phyloP scores from a whole-genome alignment of 2,797 vertebrate genomes.

The Brachyrhaphis roseni region DNA sequence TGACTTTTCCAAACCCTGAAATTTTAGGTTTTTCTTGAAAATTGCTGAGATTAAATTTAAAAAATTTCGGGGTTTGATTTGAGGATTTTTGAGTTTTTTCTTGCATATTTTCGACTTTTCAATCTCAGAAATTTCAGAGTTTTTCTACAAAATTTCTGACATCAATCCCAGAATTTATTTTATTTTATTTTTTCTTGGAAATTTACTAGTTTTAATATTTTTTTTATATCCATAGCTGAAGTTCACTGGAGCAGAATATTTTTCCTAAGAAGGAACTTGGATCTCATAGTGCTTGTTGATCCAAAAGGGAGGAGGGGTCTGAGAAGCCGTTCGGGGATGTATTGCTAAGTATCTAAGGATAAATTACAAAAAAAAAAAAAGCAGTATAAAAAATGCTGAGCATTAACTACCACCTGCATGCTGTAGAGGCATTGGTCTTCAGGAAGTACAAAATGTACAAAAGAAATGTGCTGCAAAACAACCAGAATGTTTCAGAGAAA shows the following conservation, averaged over 20 bases:
- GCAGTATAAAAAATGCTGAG: conserved; percentile 82
- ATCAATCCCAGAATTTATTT: too few species aligned
- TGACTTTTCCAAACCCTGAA: too few species aligned
- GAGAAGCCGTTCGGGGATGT: conserved; percentile 62
- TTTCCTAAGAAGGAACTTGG: conserved; percentile 57
- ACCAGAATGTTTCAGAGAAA: conserved; percentile 73
- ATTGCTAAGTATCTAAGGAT: conserved; percentile 72
- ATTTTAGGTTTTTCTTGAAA: too few species aligned
- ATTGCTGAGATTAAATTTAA: too few species aligned
- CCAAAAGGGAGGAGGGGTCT: conserved; percentile 15
- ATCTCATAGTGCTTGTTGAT: conserved; percentile 55
- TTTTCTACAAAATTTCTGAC: too few species aligned
- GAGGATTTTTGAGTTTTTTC: too few species aligned
- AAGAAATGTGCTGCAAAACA: conserved; percentile 78
- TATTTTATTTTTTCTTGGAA: too few species aligned
- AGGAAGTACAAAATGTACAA: conserved; percentile 83
- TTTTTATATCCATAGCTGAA: not conserved
- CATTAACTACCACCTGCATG: conserved; percentile 76
- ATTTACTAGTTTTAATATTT: too few species aligned
- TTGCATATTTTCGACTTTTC: too few species aligned
- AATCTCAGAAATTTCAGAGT: too few species aligned
- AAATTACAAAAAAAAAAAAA: conserved; percentile 64
- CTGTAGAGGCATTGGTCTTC: conserved; percentile 82
- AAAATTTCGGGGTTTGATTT: too few species aligned
- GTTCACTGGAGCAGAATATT: conserved; percentile 6